phyloP scores from a whole-genome alignment of 2,113 vertebrate genomes.

The Paradisaea rubra region DNA sequence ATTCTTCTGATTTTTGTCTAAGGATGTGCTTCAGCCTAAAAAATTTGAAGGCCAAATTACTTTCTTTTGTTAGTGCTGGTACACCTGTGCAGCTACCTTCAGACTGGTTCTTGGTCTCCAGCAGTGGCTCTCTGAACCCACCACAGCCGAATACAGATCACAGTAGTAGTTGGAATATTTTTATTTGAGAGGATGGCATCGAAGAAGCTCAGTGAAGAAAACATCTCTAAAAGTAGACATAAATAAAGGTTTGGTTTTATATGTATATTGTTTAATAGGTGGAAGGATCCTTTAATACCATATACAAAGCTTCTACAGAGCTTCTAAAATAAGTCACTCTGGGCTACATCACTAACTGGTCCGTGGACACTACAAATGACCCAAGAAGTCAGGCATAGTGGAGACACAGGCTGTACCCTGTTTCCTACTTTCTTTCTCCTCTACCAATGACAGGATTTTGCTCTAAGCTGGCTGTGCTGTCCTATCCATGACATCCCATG shows the following conservation, averaged over 20 bases:
- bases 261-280: neutral
- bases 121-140: neutral
- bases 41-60: neutral
- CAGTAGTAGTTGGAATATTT: neutral
- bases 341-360: neutral
- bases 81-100: neutral
- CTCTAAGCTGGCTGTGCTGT: neutral
- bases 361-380: neutral
- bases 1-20: neutral
- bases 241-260: neutral
- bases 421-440: neutral
- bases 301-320: neutral
- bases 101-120: neutral
- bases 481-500: neutral
- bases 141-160: neutral
- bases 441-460: neutral
- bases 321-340: neutral
- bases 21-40: neutral
- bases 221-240: neutral
- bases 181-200: neutral
- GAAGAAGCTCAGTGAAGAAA: neutral
- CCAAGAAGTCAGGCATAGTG: neutral
- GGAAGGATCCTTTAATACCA: neutral
- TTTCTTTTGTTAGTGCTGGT: neutral
- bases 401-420: neutral